phyloP scores from a whole-genome alignment of 1,140 invertebrate species.

The Oryctes rhinoceros region DNA sequence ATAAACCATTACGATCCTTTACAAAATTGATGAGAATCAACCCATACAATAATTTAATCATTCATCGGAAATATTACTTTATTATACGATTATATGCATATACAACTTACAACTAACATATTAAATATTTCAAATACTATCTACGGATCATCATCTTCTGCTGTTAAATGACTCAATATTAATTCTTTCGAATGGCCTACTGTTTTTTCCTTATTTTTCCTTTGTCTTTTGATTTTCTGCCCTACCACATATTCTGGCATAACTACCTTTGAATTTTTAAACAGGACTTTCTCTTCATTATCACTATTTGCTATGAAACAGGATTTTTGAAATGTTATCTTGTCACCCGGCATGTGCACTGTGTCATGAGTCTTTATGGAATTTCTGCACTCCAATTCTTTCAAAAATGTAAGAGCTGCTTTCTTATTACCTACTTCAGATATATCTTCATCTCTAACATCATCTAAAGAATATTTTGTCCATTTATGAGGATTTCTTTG shows the following conservation, averaged over 20 bases:
- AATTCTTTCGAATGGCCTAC: constrained; percentile 60
- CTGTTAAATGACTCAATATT: constrained; percentile 70
- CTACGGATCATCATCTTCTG: constrained; percentile 63
- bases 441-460: constrained; percentile 75
- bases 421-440: constrained; percentile 76
- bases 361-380: constrained; percentile 51
- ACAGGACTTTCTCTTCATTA: constrained; percentile 64
- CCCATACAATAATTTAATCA: too few species aligned
- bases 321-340: constrained; percentile 64
- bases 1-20: too few species aligned
- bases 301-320: constrained; percentile 51
- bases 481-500: constrained; percentile 80
- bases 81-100: not conserved
- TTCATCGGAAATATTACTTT: not conserved
- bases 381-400: constrained; percentile 68
- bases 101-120: not conserved
- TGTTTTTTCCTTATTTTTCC: constrained; percentile 59
- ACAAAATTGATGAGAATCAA: too few species aligned
- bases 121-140: not conserved
- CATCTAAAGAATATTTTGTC: constrained; percentile 76
- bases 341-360: constrained; percentile 54
- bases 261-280: constrained; percentile 73
- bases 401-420: constrained; percentile 75
- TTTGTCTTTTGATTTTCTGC: constrained; percentile 66
- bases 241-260: constrained; percentile 86